These are phyloP conservation scores for Cephalophus harveyi DNA, from an alignment of 2,113 vertebrate genomes.

Conservation along the genomic window DNA sequence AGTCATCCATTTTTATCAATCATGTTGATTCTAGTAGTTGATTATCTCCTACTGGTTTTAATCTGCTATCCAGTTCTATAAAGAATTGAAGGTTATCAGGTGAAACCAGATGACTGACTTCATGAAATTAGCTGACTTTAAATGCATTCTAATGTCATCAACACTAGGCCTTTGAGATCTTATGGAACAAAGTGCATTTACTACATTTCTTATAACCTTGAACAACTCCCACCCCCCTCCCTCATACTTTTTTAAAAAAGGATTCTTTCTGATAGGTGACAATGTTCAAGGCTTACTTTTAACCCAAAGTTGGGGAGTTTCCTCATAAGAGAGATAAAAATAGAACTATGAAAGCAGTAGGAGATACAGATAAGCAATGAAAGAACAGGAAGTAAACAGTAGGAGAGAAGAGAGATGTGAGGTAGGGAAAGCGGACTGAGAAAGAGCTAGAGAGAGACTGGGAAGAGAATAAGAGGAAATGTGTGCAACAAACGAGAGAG, in stretches of 20 bases:
- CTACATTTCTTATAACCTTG: neutral
- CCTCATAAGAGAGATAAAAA: neutral
- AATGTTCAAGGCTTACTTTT: neutral
- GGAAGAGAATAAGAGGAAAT: neutral
- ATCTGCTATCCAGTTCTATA: neutral
- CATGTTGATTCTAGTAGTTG: neutral
- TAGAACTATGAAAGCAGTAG: neutral
- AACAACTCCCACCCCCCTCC: neutral
- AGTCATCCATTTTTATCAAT: neutral
- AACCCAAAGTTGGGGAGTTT: neutral
- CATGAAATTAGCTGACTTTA: neutral
- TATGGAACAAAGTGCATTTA: neutral
- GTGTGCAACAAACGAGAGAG: neutral
- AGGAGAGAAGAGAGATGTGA: neutral
- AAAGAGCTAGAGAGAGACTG: neutral
- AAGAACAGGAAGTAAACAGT: neutral
- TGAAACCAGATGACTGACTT: neutral
- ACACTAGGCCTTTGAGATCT: neutral
- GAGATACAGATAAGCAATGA: neutral
- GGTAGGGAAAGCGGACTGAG: neutral
- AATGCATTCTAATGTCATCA: conserved; percentile 3
- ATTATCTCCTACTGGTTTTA: neutral
- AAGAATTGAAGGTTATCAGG: conserved; percentile 16
- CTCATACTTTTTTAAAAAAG: neutral
- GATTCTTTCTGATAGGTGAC: neutral